Evolutionary conservation across 2,113 vertebrate genomes (phyloP).

Genomic region (Mellivora capensis): DNA sequence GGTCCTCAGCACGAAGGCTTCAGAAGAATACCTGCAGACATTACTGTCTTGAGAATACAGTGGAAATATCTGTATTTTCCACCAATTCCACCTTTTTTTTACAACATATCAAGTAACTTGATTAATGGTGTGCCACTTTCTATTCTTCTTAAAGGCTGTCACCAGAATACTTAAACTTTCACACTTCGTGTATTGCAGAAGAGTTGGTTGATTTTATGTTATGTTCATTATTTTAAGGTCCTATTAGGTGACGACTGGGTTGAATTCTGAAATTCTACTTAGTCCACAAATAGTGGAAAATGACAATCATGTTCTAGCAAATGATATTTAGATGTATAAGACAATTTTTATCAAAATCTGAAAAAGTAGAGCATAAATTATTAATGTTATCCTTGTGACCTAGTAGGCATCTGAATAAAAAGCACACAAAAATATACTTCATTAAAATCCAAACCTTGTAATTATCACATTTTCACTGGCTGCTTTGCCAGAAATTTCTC

Average conservation of each 20-base stretch:
- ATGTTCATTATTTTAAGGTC: slow-evolving; percentile 67
- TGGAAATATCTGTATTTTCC: slow-evolving; percentile 74
- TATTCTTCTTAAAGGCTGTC: slow-evolving; percentile 62
- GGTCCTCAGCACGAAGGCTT: slow-evolving; percentile 68
- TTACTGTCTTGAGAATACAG: slow-evolving; percentile 75
- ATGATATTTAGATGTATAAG: slow-evolving; percentile 60
- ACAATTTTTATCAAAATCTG: slow-evolving; percentile 50
- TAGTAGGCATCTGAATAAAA: slow-evolving; percentile 40
- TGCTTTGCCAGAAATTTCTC: slow-evolving; percentile 70
- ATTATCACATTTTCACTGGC: slow-evolving; percentile 48
- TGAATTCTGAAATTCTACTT: slow-evolving; percentile 61
- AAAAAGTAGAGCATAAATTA: slow-evolving; percentile 48
- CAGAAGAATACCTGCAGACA: slow-evolving; percentile 77
- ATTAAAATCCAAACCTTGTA: slow-evolving; percentile 60
- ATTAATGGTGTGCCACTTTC: slow-evolving; percentile 78
- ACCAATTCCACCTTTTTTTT: slow-evolving; percentile 68
- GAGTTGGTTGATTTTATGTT: slow-evolving; percentile 56
- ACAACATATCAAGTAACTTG: slow-evolving; percentile 74
- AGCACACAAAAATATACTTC: slow-evolving; percentile 53
- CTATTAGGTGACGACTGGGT: slow-evolving; percentile 52
- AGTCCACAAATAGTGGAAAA: slow-evolving; percentile 34
- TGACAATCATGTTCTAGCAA: slow-evolving; percentile 49
- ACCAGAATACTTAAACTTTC: slow-evolving; percentile 73
- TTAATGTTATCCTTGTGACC: slow-evolving; percentile 23
- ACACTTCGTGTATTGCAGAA: slow-evolving; percentile 9